A percentile compares a stretch with the other conserved stretches of the same genome.
Conservation (phyloP, 2,797 vertebrate genomes). For the Pangasius macronema region DNA sequence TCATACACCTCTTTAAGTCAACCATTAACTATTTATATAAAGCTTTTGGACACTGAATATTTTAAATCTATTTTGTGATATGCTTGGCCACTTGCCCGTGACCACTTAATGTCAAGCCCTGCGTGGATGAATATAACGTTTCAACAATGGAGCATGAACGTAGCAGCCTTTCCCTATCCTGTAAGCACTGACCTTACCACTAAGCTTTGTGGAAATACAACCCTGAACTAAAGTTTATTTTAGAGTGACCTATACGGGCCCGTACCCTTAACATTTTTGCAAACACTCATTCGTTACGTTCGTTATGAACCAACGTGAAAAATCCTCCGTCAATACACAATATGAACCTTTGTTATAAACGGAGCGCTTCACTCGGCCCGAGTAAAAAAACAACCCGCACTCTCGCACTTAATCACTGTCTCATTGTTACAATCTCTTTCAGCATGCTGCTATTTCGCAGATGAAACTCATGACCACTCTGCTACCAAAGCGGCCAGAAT, state of each 20-base stretch:
- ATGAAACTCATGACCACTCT: background rate
- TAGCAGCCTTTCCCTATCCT: slow-evolving; percentile 50
- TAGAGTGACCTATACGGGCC: background rate
- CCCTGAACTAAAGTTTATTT: slow-evolving; percentile 28
- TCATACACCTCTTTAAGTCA: background rate
- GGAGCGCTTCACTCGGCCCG: background rate
- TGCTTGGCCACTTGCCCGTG: background rate
- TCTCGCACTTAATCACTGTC: background rate
- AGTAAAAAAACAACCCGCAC: background rate
- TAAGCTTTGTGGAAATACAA: slow-evolving; percentile 29
- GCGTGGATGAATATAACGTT: slow-evolving; percentile 26
- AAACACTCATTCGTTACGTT: background rate
- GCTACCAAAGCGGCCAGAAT: slow-evolving; percentile 12
- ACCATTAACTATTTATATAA: background rate
- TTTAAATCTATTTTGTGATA: background rate
- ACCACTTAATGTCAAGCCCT: background rate
- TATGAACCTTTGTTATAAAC: slow-evolving; percentile 1
- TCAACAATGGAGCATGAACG: slow-evolving; percentile 41
- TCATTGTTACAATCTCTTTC: background rate
- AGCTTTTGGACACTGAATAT: background rate
- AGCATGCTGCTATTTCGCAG: background rate
- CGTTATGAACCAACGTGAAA: background rate
- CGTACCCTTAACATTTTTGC: slow-evolving; percentile 6
- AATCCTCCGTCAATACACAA: background rate
- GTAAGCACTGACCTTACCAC: slow-evolving; percentile 38